phyloP scores from a whole-genome alignment of 2,113 vertebrate species.

The Campylomormyrus numenius region DNA sequence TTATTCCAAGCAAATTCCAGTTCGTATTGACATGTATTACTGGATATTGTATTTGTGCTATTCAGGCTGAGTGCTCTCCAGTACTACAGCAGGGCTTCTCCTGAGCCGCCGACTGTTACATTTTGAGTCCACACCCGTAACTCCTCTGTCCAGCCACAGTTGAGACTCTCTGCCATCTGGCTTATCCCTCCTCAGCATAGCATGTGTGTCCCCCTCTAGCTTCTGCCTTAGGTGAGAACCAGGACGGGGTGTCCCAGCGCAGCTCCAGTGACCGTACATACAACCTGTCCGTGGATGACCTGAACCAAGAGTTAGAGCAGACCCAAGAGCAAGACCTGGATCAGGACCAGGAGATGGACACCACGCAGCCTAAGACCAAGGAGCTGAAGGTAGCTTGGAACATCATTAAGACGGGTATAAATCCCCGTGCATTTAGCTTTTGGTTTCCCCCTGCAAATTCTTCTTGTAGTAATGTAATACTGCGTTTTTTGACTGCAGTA shows the following conservation, averaged over 20 bases:
- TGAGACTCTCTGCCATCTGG: not conserved
- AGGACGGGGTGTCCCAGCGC: constrained; percentile 62
- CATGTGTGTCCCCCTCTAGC: constrained; percentile 71
- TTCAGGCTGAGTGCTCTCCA: not conserved
- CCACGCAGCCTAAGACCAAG: constrained; percentile 82
- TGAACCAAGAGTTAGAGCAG: constrained; percentile 55
- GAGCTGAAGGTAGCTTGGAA: constrained; percentile 76
- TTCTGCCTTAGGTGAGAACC: constrained; percentile 81
- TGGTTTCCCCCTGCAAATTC: too few species aligned
- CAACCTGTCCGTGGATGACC: constrained; percentile 56
- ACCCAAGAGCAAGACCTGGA: constrained; percentile 59
- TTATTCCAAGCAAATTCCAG: not conserved
- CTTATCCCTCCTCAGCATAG: not conserved
- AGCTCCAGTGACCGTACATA: constrained; percentile 48
- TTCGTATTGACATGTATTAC: not conserved
- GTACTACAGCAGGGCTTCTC: not conserved
- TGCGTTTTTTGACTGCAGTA: not conserved
- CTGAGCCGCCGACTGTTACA: not conserved
- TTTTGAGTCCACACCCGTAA: not conserved
- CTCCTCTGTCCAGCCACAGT: not conserved
- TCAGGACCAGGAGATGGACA: constrained; percentile 51
- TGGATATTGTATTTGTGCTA: not conserved
- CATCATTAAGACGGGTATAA: not conserved
- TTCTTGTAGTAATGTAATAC: not conserved
- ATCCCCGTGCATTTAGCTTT: not conserved